These are phyloP conservation scores for Acrocephalus kingi DNA, from an alignment of 2,113 vertebrate genomes.

Conservation along the genomic window DNA sequence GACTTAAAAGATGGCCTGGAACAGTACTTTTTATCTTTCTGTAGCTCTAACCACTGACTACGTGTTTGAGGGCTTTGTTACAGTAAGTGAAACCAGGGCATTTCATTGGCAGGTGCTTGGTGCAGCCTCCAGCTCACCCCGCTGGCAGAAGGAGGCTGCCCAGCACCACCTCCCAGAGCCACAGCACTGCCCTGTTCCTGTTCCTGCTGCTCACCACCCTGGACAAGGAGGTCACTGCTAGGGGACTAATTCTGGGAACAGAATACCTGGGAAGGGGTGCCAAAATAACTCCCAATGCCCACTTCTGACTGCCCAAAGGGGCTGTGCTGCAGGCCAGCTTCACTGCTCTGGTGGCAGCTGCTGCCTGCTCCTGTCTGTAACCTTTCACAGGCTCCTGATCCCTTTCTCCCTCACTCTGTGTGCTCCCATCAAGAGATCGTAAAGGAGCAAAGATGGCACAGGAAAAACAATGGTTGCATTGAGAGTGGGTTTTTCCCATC, in stretches of 20 bases:
- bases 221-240: neutral
- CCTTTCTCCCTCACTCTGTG: neutral
- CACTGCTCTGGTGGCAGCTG: neutral
- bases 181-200: neutral
- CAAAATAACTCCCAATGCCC: neutral
- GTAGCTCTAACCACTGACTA: neutral
- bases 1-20: neutral
- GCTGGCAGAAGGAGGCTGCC: neutral
- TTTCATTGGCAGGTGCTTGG: neutral
- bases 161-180: neutral
- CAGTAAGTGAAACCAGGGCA: neutral
- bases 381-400: neutral
- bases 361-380: neutral
- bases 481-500: neutral
- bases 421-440: neutral
- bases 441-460: neutral
- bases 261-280: neutral
- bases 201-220: neutral
- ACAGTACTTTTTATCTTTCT: neutral
- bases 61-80: neutral
- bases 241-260: neutral
- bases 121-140: neutral
- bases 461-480: rapidly evolving
- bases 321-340: neutral
- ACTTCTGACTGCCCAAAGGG: neutral